These are phyloP conservation scores for Tenthredo notha DNA, from an alignment of 2,888 invertebrate species.

Conservation along the genomic window DNA sequence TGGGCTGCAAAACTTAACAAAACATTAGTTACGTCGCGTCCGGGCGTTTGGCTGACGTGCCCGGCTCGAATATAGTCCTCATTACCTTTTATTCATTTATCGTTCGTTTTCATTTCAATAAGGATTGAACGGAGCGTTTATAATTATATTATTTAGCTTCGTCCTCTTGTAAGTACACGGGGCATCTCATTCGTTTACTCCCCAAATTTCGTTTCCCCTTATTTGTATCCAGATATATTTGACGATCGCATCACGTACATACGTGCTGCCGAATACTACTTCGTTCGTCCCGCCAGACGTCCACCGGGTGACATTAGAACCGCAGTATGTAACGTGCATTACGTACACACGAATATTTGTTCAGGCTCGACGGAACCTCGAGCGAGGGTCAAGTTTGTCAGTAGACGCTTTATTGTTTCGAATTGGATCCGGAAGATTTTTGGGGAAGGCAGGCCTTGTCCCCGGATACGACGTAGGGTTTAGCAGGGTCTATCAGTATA, in stretches of 20 bases:
- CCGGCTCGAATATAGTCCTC: neutral
- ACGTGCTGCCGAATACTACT: neutral
- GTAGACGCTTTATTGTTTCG: neutral
- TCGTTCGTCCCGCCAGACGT: neutral
- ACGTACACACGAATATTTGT: neutral
- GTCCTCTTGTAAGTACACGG: conserved; percentile 44
- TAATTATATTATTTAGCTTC: conserved; percentile 24
- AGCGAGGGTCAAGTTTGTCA: neutral
- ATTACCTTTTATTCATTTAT: neutral
- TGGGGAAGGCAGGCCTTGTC: neutral
- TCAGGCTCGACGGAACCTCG: neutral
- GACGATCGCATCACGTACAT: neutral
- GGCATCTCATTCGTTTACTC: conserved; percentile 19
- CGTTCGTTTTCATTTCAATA: conserved; percentile 21
- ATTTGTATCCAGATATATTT: neutral
- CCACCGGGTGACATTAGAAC: neutral
- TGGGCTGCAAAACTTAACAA: conserved; percentile 21
- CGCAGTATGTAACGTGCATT: neutral
- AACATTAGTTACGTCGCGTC: neutral
- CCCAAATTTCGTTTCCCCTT: neutral
- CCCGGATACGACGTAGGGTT: neutral
- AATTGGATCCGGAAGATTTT: neutral
- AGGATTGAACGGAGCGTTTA: conserved; percentile 26
- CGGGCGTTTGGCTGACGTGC: neutral
- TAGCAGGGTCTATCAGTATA: neutral